Conservation (phyloP, 1,140 invertebrate genomes). For the Tyrophagus putrescentiae region DNA sequence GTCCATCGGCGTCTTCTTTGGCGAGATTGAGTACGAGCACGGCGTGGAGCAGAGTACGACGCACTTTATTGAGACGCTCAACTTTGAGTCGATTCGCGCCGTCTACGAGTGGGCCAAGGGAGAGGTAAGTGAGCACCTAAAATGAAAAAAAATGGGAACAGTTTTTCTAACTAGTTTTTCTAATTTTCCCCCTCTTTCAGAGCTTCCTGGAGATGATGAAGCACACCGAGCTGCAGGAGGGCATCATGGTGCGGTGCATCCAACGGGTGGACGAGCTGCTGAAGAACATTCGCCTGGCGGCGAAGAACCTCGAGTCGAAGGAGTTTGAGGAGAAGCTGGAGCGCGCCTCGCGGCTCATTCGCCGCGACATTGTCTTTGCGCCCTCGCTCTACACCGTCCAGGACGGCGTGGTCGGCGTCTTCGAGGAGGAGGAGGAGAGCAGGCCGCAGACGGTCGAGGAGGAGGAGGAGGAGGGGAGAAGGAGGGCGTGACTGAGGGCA, state of each 20-base stretch:
- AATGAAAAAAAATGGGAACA: too few species aligned
- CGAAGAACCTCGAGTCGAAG: constrained; percentile 79
- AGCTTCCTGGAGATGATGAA: constrained; percentile 83
- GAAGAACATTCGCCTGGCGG: constrained; percentile 79
- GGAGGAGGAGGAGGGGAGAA: too few species aligned
- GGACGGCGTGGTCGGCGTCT: not conserved
- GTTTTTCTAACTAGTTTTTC: constrained; percentile 13
- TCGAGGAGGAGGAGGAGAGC: not conserved
- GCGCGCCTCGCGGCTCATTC: constrained; percentile 77
- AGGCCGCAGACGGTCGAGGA: too few species aligned
- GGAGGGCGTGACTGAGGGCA: too few species aligned
- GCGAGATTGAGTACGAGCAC: constrained; percentile 39
- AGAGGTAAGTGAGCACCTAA: too few species aligned
- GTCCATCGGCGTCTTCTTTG: constrained; percentile 40
- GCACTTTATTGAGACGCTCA: constrained; percentile 49
- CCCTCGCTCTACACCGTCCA: constrained; percentile 65
- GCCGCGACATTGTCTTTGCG: constrained; percentile 94
- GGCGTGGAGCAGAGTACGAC: constrained; percentile 39
- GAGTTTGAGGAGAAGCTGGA: constrained; percentile 85
- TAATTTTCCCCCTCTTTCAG: constrained; percentile 34
- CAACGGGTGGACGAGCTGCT: constrained; percentile 86
- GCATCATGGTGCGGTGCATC: constrained; percentile 92
- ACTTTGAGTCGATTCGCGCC: constrained; percentile 78
- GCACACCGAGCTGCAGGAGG: constrained; percentile 83
- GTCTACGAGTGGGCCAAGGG: constrained; percentile 90